Conservation (phyloP, 2,888 invertebrate genomes). For the Aleiodes alternator region DNA sequence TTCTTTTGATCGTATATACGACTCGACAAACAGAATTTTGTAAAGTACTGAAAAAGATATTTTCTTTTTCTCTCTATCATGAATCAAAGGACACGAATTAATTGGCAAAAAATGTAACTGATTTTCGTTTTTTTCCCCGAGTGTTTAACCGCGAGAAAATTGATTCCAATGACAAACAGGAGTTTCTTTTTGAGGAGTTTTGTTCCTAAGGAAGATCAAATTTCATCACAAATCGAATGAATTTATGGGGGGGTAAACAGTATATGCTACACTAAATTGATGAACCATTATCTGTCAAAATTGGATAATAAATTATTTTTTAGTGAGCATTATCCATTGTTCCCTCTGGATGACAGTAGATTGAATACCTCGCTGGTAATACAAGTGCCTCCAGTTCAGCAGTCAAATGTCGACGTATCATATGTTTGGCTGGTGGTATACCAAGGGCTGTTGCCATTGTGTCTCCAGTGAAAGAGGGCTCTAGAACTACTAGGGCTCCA, state of each 20-base stretch:
- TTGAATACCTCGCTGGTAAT: slow-evolving; percentile 90
- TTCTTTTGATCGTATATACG: slow-evolving; percentile 48
- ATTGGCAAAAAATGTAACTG: not conserved
- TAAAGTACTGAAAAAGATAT: slow-evolving; percentile 40
- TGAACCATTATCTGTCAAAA: slow-evolving; percentile 3
- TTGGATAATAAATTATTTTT: slow-evolving; percentile 38
- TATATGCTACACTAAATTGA: slow-evolving; percentile 6
- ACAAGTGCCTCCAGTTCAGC: slow-evolving; percentile 94
- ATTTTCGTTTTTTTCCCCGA: not conserved
- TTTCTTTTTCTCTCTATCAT: slow-evolving; percentile 31
- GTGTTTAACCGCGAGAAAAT: not conserved
- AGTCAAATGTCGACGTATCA: slow-evolving; percentile 92
- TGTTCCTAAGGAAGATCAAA: not conserved
- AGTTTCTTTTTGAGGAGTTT: not conserved
- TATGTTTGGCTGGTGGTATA: slow-evolving; percentile 94
- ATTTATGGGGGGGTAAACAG: not conserved
- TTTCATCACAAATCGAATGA: not conserved
- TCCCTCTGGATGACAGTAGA: slow-evolving; percentile 74
- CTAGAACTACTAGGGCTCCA: slow-evolving; percentile 94
- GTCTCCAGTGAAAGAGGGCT: slow-evolving; percentile 95
- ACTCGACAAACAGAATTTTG: slow-evolving; percentile 45
- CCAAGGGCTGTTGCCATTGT: slow-evolving; percentile 95
- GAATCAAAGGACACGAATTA: too few relatives aligned
- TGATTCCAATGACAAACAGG: not conserved
- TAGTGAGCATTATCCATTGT: slow-evolving; percentile 72